Conservation (phyloP, 2,797 vertebrate species). For the Sebastes ruberrimus region DNA sequence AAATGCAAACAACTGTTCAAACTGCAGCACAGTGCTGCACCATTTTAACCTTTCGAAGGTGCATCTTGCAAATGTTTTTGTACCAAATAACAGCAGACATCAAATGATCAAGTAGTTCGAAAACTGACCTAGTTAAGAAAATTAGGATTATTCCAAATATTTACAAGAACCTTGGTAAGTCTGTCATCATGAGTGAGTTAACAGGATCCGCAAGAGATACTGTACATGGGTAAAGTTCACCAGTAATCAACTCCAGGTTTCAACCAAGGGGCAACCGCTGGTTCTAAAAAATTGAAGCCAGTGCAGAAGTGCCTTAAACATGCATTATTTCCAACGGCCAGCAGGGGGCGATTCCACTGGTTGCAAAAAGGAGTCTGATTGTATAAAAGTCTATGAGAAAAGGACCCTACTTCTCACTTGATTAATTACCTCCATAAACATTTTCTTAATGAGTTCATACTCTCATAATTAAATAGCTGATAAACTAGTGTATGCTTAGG, state of each 20-base stretch:
- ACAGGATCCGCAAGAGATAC: not conserved
- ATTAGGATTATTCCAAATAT: not conserved
- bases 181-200: not conserved
- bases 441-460: too few species aligned
- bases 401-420: too few species aligned
- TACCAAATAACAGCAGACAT: not conserved
- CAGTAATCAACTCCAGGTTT: not conserved
- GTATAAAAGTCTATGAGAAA: too few species aligned
- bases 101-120: not conserved
- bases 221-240: not conserved
- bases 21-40: too few species aligned
- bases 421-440: too few species aligned
- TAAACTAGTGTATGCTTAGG: accelerated
- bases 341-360: too few species aligned
- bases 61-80: not conserved
- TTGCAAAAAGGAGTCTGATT: accelerated
- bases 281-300: too few species aligned
- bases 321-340: too few species aligned
- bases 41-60: not conserved
- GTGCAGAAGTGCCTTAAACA: too few species aligned
- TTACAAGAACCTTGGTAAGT: not conserved
- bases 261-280: too few species aligned
- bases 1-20: not conserved
- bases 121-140: not conserved
- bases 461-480: accelerated